Evolutionary conservation across 92 coral and sea anemone species (phyloP).

Genomic region (Epizoanthus scotinus): DNA sequence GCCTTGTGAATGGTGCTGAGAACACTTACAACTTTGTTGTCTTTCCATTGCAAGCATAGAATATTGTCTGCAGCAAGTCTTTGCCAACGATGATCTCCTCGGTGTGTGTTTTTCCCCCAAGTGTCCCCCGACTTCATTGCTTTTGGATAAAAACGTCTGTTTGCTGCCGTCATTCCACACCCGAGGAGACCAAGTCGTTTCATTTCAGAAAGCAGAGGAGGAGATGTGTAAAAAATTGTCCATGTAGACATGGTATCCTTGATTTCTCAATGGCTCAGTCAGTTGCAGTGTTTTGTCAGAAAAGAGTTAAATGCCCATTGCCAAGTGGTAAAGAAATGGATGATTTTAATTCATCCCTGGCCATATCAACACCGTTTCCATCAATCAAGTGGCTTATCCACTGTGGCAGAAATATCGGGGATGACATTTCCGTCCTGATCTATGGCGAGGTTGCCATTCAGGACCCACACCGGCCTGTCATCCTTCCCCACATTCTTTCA

Average conservation of each 20-base stretch:
- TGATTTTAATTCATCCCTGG: conserved; percentile 25
- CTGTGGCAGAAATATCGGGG: neutral
- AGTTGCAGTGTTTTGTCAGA: too few species aligned
- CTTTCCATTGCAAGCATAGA: conserved; percentile 38
- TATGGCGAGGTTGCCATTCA: conserved; percentile 29
- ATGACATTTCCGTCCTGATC: conserved; percentile 32
- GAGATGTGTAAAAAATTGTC: conserved; percentile 26
- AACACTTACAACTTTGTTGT: conserved; percentile 37
- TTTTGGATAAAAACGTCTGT: conserved; percentile 22
- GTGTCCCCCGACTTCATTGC: conserved; percentile 24
- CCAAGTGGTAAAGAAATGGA: conserved; percentile 39
- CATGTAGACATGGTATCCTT: neutral
- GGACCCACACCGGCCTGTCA: conserved; percentile 36
- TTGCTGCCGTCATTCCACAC: conserved; percentile 26
- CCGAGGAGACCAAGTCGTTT: conserved; percentile 32
- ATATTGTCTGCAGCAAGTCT: conserved; percentile 22
- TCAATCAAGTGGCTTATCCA: conserved; percentile 60
- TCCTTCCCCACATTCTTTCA: conserved; percentile 27
- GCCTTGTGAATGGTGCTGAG: conserved; percentile 36
- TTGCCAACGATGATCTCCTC: conserved; percentile 23
- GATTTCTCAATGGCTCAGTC: conserved; percentile 5
- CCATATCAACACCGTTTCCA: conserved; percentile 43
- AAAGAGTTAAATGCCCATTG: too few species aligned
- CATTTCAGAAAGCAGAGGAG: conserved; percentile 30
- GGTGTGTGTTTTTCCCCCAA: conserved; percentile 22